Percentiles rank a stretch among this genome's conserved stretches.
Evolutionary conservation across 37 sponge, comb jelly and placozoan species (phyloP).

Genomic region (Diacarnus erythraeanus): DNA sequence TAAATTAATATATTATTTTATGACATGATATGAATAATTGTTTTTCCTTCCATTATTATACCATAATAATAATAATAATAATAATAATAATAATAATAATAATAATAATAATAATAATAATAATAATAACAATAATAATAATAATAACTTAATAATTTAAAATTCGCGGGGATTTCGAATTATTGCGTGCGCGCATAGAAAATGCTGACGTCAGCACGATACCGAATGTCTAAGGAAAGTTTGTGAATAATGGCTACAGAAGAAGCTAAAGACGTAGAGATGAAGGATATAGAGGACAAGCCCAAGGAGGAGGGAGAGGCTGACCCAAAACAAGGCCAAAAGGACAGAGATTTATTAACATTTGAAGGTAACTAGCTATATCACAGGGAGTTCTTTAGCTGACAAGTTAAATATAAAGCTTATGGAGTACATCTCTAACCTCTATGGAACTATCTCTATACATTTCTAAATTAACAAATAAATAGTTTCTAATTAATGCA

Average conservation of each 20-base stretch:
- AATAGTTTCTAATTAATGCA: not conserved
- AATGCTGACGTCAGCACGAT: not conserved
- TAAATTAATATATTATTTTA: no score
- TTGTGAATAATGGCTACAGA: conserved; percentile 15
- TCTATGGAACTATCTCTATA: no score
- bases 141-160: not conserved
- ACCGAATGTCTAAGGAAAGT: not conserved
- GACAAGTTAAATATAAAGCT: not conserved
- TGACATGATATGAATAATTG: no score
- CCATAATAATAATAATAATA: no score
- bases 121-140: not conserved
- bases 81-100: no score
- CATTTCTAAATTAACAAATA: no score
- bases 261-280: conserved; percentile 59
- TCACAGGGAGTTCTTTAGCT: not conserved
- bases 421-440: not conserved
- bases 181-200: no score
- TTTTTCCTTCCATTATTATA: no score
- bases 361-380: conserved; percentile 48
- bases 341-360: conserved; percentile 64
- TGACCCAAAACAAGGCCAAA: conserved; percentile 38
- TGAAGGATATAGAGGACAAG: conserved; percentile 53
- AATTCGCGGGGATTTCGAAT: conserved; percentile 20
- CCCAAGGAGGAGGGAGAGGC: conserved; percentile 27
- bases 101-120: no score